A percentile compares a stretch with the other conserved stretches of the same genome.
Evolutionary conservation across 2,797 vertebrate species (phyloP).

Genomic region (Tolypeutes matacus): DNA sequence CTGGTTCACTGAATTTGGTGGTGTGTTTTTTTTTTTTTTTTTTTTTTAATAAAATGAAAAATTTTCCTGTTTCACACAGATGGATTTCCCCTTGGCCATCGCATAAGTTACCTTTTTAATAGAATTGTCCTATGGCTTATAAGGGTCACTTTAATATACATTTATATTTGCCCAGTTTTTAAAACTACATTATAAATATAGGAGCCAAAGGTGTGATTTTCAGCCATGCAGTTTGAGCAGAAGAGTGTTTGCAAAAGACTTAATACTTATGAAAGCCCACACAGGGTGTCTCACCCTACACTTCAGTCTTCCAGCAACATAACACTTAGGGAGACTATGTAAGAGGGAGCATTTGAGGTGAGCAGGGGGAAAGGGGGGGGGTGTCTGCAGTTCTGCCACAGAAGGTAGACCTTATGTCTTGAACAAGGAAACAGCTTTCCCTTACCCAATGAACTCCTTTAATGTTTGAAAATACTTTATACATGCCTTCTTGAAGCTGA

Average conservation of each 20-base stretch:
- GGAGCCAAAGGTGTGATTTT: neutral
- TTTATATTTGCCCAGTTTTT: conserved; percentile 2
- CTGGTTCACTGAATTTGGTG: conserved; percentile 1
- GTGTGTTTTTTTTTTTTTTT: neutral
- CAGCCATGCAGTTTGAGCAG: neutral
- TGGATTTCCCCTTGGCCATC: conserved; percentile 9
- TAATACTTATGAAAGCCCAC: neutral
- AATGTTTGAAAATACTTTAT: conserved; percentile 16
- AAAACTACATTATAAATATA: conserved; percentile 53
- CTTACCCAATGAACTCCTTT: neutral
- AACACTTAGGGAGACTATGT: neutral
- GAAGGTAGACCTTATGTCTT: neutral
- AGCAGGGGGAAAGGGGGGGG: neutral
- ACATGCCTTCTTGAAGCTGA: conserved; percentile 15
- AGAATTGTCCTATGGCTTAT: conserved; percentile 55
- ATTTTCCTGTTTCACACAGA: neutral
- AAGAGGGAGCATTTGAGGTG: neutral
- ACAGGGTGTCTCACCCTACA: neutral
- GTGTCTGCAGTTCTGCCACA: too few relatives aligned
- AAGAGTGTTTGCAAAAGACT: neutral
- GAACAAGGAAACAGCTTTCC: neutral
- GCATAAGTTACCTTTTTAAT: conserved; percentile 5
- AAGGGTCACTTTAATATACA: conserved; percentile 47
- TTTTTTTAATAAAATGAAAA: conserved; percentile 30
- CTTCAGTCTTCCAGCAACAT: neutral